phyloP scores from a whole-genome alignment of 2,888 invertebrate genomes.

The Sinelater perroti region DNA sequence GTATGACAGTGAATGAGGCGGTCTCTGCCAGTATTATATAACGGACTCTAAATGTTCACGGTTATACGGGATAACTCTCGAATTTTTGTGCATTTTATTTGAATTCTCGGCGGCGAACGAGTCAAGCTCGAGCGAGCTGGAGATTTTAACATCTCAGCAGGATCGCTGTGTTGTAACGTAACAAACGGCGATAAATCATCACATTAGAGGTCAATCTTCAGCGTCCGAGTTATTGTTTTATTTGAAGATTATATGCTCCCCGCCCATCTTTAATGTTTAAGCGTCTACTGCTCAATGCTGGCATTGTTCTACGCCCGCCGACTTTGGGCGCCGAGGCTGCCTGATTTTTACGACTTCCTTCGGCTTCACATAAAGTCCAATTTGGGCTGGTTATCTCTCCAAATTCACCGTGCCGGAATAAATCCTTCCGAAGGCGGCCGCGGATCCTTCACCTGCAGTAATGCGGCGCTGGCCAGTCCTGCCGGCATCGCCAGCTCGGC shows the following conservation, averaged over 20 bases:
- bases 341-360: not conserved
- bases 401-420: not conserved
- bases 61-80: conserved; percentile 16
- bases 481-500: too few species aligned
- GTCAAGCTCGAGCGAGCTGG: conserved; percentile 11
- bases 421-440: not conserved
- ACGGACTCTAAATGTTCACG: conserved; percentile 11
- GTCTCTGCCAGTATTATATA: conserved; percentile 12
- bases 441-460: not conserved
- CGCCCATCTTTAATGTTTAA: not conserved
- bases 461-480: too few species aligned
- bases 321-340: too few species aligned
- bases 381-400: not conserved
- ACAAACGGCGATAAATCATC: conserved; percentile 7
- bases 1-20: conserved; percentile 12
- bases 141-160: conserved; percentile 14
- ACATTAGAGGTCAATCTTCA: conserved; percentile 17
- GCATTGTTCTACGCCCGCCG: too few species aligned
- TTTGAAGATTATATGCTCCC: not conserved
- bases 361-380: not conserved
- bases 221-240: conserved; percentile 4
- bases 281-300: not conserved
- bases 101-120: conserved; percentile 16
- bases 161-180: conserved; percentile 11
- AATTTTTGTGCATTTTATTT: conserved; percentile 19